Conservation (phyloP, 2,888 invertebrate genomes). For the Hemistola chrysoprasaria region DNA sequence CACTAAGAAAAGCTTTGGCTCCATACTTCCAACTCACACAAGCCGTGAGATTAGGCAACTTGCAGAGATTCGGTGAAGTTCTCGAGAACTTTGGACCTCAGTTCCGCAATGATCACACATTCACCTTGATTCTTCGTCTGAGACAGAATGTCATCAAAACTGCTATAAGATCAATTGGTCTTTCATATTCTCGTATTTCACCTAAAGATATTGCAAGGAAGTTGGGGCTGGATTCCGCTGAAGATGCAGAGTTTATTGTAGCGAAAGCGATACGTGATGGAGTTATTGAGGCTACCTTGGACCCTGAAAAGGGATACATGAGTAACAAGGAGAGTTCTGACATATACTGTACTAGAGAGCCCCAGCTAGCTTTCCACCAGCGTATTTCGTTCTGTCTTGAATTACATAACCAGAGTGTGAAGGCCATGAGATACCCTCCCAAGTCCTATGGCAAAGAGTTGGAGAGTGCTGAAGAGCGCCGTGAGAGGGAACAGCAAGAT, state of each 20-base stretch:
- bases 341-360: slow-evolving; percentile 97
- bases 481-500: slow-evolving; percentile 98
- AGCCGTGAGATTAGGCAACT: slow-evolving; percentile 96
- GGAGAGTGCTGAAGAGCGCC: slow-evolving; percentile 97
- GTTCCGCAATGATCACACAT: slow-evolving; percentile 97
- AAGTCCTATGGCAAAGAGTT: slow-evolving; percentile 99
- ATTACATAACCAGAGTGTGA: slow-evolving; percentile 99
- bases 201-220: slow-evolving; percentile 97
- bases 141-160: slow-evolving; percentile 99
- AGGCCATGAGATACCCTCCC: slow-evolving; percentile 99
- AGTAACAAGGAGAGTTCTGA: slow-evolving; percentile 98
- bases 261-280: slow-evolving; percentile 99
- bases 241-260: slow-evolving; percentile 99
- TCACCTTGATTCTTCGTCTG: slow-evolving; percentile 96
- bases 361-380: slow-evolving; percentile 97
- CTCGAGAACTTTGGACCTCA: slow-evolving; percentile 94
- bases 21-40: slow-evolving; percentile 99
- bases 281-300: slow-evolving; percentile 98
- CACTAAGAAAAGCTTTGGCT: slow-evolving; percentile 92
- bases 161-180: slow-evolving; percentile 96
- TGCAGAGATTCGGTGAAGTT: slow-evolving; percentile 96
- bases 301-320: slow-evolving; percentile 98
- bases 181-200: slow-evolving; percentile 98
- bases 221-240: slow-evolving; percentile 95
- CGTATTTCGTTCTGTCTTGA: slow-evolving; percentile 98